Evolutionary conservation across 2,113 vertebrate genomes (phyloP), one percentile per base, ranked within the genome.

Genomic region (Amblyopsis rosae): DNA sequence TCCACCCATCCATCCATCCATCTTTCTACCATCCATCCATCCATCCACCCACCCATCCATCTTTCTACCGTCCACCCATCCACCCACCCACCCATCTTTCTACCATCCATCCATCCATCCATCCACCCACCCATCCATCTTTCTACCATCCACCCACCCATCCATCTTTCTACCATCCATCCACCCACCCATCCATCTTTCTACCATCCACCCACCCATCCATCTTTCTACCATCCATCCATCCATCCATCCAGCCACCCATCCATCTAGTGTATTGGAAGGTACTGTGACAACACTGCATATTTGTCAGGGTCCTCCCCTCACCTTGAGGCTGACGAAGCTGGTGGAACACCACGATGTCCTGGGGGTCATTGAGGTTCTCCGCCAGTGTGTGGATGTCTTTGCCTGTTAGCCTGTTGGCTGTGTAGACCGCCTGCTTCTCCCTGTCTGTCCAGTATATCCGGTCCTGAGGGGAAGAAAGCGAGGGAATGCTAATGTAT

Each of bases 391-490:
- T 10, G 3, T 93, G 94, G 89, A 98, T 85, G 70, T 98, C 96
- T 67, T 92, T 83, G 13, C 96, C 96, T 0, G 90, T 98, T 74
- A 98, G 92, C 65, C 97, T 91, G 91, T 97, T 98, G 54, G 95
- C 96, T 0, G 96, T 97, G 93, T 96, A 99, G 77, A 99, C 96
- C 0, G 97, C 95, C 45, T 96, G 95, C 0, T 94, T 95, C 89
- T 98, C 95, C 82, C 96, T 89, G 88, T 99, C 98, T 4, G 97
- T 99, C 98, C 98, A 99, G 91, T 97, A 99, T 63, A 99, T 93
- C 50, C 93, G 97, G 88, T 99, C 98, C 98, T 99, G 72, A 78
- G 15, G 73, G 19, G 46, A 32, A 63, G 8, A 12, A 11, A 32
- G 50, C n/a, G n/a, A 17, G 55, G 15, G 41, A 49, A 17, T 11